These are phyloP conservation scores for Hydrophis major DNA, from an alignment of 2,797 vertebrate species.

Conservation along the genomic window DNA sequence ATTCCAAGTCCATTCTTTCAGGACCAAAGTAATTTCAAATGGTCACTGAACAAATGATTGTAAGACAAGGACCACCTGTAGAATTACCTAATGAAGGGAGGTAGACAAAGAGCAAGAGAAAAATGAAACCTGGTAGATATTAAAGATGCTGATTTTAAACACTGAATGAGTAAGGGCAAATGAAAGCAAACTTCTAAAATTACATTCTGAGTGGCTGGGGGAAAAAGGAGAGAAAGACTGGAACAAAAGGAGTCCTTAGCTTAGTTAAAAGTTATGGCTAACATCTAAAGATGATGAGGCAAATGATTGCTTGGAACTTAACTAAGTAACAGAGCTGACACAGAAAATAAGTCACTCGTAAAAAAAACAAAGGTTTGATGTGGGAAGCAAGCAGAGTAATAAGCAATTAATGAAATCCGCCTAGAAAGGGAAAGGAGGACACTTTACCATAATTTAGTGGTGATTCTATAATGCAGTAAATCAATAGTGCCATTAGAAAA, in stretches of 20 bases:
- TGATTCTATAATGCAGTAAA: conserved; percentile 40
- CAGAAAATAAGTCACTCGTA: background rate
- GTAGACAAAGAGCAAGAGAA: background rate
- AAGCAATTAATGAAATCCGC: conserved; percentile 18
- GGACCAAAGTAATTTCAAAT: background rate
- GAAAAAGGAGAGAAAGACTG: background rate
- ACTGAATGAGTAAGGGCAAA: background rate
- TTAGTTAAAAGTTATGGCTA: background rate
- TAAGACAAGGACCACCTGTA: background rate
- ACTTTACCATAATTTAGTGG: background rate
- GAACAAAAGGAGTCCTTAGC: background rate
- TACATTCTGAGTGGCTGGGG: background rate
- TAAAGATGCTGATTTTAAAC: background rate
- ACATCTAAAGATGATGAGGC: background rate
- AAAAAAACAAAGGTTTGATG: conserved; percentile 23
- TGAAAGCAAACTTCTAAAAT: background rate
- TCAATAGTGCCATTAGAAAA: conserved; percentile 47
- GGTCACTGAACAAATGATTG: background rate
- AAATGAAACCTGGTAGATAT: background rate
- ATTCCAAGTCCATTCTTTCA: background rate
- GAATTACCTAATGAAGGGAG: background rate
- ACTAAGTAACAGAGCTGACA: background rate
- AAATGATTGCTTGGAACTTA: background rate
- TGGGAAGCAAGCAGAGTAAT: conserved; percentile 29
- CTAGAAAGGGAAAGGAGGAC: background rate